These are phyloP conservation scores for Apoda limacodes DNA, from an alignment of 2,888 invertebrate genomes.

Conservation along the genomic window DNA sequence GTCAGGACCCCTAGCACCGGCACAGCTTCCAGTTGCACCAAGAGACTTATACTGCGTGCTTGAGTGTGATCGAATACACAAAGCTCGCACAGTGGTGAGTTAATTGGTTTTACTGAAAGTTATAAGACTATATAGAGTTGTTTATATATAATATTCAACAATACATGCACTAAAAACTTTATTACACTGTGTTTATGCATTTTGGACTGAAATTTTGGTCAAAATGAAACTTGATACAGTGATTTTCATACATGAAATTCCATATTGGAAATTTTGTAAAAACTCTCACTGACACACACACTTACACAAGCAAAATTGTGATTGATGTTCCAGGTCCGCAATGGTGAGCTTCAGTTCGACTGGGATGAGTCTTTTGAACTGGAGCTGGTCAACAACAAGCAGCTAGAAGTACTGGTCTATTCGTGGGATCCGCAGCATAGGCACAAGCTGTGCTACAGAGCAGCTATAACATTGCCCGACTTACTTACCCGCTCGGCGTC, in stretches of 20 bases:
- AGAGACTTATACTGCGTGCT: constrained; percentile 97
- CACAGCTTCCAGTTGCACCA: constrained; percentile 54
- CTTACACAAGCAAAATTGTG: too few relatives aligned
- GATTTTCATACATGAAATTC: too few relatives aligned
- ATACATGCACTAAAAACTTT: too few relatives aligned
- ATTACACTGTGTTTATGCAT: too few relatives aligned
- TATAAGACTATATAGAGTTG: too few relatives aligned
- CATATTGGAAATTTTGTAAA: too few relatives aligned
- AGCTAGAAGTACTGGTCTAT: constrained; percentile 96
- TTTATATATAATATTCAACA: too few relatives aligned
- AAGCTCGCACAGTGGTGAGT: constrained; percentile 91
- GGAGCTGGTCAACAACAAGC: constrained; percentile 93
- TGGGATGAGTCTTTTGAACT: constrained; percentile 99
- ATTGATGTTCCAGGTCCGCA: constrained; percentile 79
- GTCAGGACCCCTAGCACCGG: constrained; percentile 67
- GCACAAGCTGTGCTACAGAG: constrained; percentile 95
- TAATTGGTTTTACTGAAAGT: background rate
- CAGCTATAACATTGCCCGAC: constrained; percentile 86
- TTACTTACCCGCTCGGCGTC: constrained; percentile 84
- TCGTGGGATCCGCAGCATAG: constrained; percentile 99
- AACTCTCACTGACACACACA: too few relatives aligned
- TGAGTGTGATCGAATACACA: constrained; percentile 96
- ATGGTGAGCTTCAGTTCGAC: constrained; percentile 96
- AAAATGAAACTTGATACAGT: too few relatives aligned
- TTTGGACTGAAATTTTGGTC: too few relatives aligned